Evolutionary conservation across 2,797 vertebrate species (phyloP).

Genomic region (Falco novaeseelandiae): DNA sequence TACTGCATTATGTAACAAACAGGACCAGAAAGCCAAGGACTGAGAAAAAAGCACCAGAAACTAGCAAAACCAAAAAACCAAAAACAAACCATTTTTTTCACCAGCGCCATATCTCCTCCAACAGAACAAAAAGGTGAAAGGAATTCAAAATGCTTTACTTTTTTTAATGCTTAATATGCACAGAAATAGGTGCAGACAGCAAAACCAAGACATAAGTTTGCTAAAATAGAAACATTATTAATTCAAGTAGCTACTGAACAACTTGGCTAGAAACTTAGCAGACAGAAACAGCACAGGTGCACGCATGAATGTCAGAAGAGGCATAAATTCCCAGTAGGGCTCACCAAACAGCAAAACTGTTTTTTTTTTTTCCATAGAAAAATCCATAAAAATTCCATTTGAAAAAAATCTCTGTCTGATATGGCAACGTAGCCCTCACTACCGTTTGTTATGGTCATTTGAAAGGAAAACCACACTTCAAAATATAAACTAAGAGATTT

Average conservation of each 20-base stretch:
- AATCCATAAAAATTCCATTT: not conserved
- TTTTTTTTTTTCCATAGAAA: not conserved
- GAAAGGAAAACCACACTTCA: not conserved
- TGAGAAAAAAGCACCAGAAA: not conserved
- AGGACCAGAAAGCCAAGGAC: not conserved
- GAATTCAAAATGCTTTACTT: not conserved
- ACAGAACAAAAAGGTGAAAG: not conserved
- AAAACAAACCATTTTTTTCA: not conserved
- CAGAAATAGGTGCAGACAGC: not conserved
- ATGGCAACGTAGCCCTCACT: not conserved
- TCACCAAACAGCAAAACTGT: not conserved
- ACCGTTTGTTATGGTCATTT: not conserved
- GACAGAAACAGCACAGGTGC: not conserved
- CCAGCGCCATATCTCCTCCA: not conserved
- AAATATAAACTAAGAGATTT: not conserved
- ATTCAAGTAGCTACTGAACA: not conserved
- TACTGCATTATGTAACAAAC: not conserved
- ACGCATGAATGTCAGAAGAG: not conserved
- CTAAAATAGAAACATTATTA: not conserved
- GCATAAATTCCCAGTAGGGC: not conserved
- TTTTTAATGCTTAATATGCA: not conserved
- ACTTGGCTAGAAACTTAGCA: not conserved
- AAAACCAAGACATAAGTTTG: not conserved
- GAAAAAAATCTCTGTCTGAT: not conserved
- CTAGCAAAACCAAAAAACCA: not conserved